Base-by-base conservation (phyloP, 2,797 vertebrate species). In the Hipposideros larvatus region DNA sequence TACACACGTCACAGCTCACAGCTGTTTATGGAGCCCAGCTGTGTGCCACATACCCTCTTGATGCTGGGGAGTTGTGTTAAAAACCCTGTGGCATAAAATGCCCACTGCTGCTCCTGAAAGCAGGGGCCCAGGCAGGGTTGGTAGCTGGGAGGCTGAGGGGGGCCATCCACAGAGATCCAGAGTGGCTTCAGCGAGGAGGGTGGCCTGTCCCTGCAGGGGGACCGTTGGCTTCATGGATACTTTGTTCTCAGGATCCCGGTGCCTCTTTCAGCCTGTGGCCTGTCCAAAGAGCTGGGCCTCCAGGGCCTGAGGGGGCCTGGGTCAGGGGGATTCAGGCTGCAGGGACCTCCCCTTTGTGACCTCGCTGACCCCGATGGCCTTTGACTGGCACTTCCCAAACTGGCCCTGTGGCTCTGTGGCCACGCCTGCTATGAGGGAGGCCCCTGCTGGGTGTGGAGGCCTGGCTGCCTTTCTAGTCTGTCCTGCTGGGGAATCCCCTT, bases 221-320 rank as follows among this genome's bases (percentile, higher is more conserved):
- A 1, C 21, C 26, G 4, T 1, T n/a, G 34, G 34, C n/a, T n/a
- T 57, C 21, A 0, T 26, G 19, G 19, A 61, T 7, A 2, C 65
- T 82, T 37, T 7, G 1, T 24, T 87, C 78, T n/a, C 6, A 10
- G 79, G 53, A 51, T 26, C 53, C 84, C 13, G 7, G 3, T 1
- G 19, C 41, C 15, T n/a, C 18, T 48, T 51, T 71, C 11, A 26
- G 57, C 11, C 37, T 34, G n/a, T 14, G 28, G 53, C n/a, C 59
- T 63, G 19, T 37, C 73, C 55, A 24, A 46, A 85, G 31, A 86
- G 41, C 79, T 19, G 41, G 61, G 59, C 59, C 77, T 63, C 68
- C 11, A 18, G 70, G 55, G 11, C 22, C 70, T 6, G 11, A 26
- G 10, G 70, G 13, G 5, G 1, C 43, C 41, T 80, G 65, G 59